These are phyloP conservation scores for Myotis daubentonii DNA, from an alignment of 2,797 vertebrate genomes.

Conservation along the genomic window DNA sequence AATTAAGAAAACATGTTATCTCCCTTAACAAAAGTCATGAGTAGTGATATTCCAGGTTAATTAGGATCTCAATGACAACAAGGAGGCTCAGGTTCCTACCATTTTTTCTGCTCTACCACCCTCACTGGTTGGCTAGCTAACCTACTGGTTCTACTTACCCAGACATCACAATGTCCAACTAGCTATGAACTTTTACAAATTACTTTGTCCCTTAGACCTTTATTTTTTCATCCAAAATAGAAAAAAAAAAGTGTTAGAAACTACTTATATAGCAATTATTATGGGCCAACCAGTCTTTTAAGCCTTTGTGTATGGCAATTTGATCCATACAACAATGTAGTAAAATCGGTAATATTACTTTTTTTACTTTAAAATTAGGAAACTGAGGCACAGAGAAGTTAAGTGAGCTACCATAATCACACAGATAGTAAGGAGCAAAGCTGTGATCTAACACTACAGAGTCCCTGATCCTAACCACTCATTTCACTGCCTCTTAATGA, in stretches of 20 bases:
- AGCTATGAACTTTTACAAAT: background rate
- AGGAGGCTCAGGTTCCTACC: background rate
- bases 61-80: background rate
- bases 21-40: background rate
- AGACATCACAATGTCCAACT: background rate
- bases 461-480: background rate
- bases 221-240: constrained; percentile 32
- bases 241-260: background rate
- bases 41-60: background rate
- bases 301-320: background rate
- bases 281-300: background rate
- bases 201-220: background rate
- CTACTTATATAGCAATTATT: background rate
- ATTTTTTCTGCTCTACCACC: background rate
- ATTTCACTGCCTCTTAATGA: background rate
- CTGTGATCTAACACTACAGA: background rate
- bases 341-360: background rate
- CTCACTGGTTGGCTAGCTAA: background rate
- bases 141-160: background rate
- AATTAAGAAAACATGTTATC: background rate
- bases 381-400: background rate
- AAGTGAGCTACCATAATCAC: background rate
- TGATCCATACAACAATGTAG: background rate
- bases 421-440: background rate
- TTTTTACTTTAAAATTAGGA: background rate